A percentile compares a stretch with the other conserved stretches of the same genome.
phyloP scores from a whole-genome alignment of 1,140 invertebrate species.

The Hylaeus volcanicus region DNA sequence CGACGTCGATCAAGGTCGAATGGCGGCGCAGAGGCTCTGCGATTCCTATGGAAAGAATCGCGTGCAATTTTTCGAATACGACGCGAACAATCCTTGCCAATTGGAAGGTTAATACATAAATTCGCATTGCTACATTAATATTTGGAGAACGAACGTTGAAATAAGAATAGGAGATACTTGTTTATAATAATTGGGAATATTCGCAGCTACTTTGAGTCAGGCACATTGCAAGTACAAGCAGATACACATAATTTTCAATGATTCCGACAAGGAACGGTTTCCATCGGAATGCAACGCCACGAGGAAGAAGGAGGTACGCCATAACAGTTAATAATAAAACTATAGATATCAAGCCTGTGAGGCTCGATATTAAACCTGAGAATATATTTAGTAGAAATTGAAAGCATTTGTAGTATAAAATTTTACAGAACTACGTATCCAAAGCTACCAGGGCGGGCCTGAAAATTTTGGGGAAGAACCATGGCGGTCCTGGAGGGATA shows the following conservation, averaged over 20 bases:
- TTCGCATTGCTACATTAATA: neutral
- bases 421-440: constrained; percentile 39
- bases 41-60: constrained; percentile 61
- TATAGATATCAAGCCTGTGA: no score
- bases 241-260: constrained; percentile 52
- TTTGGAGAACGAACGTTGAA: neutral
- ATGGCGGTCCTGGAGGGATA: constrained; percentile 52
- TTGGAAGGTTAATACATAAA: constrained; percentile 60
- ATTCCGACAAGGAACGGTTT: constrained; percentile 40
- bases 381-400: no score
- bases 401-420: neutral
- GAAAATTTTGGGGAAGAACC: constrained; percentile 39
- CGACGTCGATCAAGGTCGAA: constrained; percentile 49
- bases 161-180: neutral
- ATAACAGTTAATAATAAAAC: neutral
- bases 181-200: neutral
- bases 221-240: constrained; percentile 22
- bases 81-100: constrained; percentile 50
- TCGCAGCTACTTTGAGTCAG: constrained; percentile 33
- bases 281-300: neutral
- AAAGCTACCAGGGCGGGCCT: constrained; percentile 38
- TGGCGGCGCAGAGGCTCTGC: constrained; percentile 55
- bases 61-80: constrained; percentile 59
- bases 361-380: neutral
- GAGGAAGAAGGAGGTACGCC: constrained; percentile 6